Evolutionary conservation across 2,888 invertebrate genomes (phyloP).

Genomic region (Pyrrhia umbra): DNA sequence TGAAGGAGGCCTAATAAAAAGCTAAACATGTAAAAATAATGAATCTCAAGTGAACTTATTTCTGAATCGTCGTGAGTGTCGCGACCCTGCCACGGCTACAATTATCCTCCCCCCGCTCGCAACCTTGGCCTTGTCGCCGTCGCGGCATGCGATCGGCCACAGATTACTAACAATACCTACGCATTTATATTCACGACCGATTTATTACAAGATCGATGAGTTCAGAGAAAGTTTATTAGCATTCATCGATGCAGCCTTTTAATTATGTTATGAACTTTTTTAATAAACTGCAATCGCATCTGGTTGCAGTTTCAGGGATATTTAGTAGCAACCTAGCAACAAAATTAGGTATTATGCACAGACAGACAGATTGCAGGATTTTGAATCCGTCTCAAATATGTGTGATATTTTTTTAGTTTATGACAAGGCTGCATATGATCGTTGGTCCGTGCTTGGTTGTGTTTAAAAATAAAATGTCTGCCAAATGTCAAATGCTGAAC

Average conservation of each 20-base stretch:
- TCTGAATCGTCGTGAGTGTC: conserved; percentile 34
- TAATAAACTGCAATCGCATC: too few relatives aligned
- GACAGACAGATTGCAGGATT: too few relatives aligned
- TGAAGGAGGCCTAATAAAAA: neutral
- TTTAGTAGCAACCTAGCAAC: too few relatives aligned
- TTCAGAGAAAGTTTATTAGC: conserved; percentile 53
- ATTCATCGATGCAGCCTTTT: conserved; percentile 10
- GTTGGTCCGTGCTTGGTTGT: conserved; percentile 24
- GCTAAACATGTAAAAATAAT: conserved; percentile 4
- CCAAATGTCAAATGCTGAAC: conserved; percentile 39
- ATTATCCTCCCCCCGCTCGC: conserved; percentile 63
- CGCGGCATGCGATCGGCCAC: conserved; percentile 62
- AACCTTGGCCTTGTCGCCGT: conserved; percentile 77
- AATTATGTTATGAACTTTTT: neutral
- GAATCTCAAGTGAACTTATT: conserved; percentile 46
- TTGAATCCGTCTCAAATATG: neutral
- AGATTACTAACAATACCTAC: conserved; percentile 59
- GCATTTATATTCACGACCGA: conserved; percentile 52
- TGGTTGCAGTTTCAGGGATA: too few relatives aligned
- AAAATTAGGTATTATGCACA: too few relatives aligned
- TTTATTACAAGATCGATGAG: conserved; percentile 52
- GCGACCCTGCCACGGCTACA: conserved; percentile 58
- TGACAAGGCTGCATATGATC: conserved; percentile 33
- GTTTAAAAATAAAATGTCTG: conserved; percentile 19
- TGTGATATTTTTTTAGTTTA: conserved; percentile 1